A percentile compares a stretch with the other conserved stretches of the same genome.
These are phyloP conservation scores for Platycnemis pennipes DNA, from an alignment of 2,888 invertebrate species.

Conservation along the genomic window DNA sequence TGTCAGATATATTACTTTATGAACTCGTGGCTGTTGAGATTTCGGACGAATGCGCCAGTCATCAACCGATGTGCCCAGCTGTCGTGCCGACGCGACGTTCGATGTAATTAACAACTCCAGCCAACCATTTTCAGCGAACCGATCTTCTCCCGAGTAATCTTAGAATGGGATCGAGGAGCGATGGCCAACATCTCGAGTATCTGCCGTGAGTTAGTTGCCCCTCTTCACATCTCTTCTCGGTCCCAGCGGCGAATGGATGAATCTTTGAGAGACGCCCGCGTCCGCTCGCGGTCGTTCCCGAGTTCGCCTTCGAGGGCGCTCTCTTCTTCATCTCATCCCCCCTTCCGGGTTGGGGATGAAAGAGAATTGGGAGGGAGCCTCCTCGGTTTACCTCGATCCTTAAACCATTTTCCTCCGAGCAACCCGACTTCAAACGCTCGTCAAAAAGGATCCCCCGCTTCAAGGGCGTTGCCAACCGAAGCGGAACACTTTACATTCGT, in stretches of 20 bases:
- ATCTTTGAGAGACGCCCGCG: not conserved
- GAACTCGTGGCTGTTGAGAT: too few species aligned
- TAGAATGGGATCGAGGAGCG: not conserved
- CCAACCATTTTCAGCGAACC: too few species aligned
- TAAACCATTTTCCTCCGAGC: not conserved
- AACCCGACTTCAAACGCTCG: slow-evolving; percentile 17
- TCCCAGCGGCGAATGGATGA: not conserved
- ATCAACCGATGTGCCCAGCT: too few species aligned
- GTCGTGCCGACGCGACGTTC: too few species aligned
- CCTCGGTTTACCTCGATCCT: not conserved
- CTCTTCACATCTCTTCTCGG: not conserved
- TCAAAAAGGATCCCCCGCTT: not conserved
- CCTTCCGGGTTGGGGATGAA: not conserved
- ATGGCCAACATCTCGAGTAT: not conserved
- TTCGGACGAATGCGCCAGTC: too few species aligned
- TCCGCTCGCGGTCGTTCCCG: not conserved
- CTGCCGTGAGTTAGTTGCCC: not conserved
- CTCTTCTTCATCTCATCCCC: not conserved
- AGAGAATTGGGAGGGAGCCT: too few species aligned
- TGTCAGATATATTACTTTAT: too few species aligned
- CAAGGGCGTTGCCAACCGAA: not conserved
- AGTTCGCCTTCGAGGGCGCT: not conserved
- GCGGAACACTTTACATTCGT: not conserved
- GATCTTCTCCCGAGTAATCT: not conserved
- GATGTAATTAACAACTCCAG: not conserved